Evolutionary conservation across 2,113 vertebrate species (phyloP).

Genomic region (Smithornis capensis): DNA sequence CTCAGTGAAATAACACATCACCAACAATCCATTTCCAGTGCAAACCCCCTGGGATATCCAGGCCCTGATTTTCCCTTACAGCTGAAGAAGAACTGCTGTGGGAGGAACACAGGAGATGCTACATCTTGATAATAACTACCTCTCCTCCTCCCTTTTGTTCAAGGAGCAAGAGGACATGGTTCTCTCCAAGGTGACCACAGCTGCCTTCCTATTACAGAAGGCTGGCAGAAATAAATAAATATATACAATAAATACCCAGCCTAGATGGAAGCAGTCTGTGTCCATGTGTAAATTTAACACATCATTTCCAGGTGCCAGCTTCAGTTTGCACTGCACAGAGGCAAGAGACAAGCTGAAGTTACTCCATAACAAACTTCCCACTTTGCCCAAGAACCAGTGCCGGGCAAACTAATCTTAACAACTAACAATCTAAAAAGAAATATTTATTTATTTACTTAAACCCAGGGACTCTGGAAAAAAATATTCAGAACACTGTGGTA

Average conservation of each 20-base stretch:
- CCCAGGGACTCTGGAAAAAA: background rate
- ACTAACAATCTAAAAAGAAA: background rate
- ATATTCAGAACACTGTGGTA: background rate
- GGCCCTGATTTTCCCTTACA: background rate
- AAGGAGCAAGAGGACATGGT: background rate
- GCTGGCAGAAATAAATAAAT: constrained; percentile 2
- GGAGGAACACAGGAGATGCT: background rate
- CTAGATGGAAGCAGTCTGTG: background rate
- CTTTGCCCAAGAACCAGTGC: background rate
- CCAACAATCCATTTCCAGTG: background rate
- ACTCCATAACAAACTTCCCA: background rate
- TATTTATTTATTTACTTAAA: background rate
- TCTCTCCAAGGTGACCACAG: constrained; percentile 47
- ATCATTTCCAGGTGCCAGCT: background rate
- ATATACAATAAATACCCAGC: background rate
- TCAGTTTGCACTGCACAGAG: background rate
- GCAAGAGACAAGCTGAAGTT: background rate
- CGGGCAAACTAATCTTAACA: background rate
- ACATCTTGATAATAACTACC: background rate
- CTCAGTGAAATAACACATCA: background rate
- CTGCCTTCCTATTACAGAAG: background rate
- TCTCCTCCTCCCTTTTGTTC: background rate
- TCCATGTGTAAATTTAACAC: background rate
- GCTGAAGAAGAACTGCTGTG: background rate
- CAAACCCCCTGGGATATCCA: background rate